phyloP scores from a whole-genome alignment of 2,797 vertebrate species.

The Tamandua tetradactyla region DNA sequence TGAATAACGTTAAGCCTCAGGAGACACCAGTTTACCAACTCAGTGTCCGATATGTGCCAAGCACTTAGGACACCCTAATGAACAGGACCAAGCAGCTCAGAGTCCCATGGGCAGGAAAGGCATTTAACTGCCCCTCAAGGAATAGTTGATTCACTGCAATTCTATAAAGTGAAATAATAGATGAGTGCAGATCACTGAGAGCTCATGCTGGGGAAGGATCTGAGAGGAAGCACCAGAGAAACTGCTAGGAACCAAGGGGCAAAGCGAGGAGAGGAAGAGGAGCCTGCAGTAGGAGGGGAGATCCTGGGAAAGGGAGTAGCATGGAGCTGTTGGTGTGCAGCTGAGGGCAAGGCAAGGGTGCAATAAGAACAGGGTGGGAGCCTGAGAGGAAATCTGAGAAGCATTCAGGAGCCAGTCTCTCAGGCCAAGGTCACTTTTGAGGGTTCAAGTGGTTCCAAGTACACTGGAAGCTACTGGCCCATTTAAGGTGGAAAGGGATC shows the following conservation, averaged over 20 bases:
- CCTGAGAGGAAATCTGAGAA: no score
- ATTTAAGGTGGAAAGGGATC: neutral
- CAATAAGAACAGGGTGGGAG: rapidly evolving
- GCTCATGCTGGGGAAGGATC: neutral
- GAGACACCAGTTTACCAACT: neutral
- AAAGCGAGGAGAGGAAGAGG: neutral
- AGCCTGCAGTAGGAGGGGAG: neutral
- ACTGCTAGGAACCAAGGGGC: neutral
- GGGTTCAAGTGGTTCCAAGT: neutral
- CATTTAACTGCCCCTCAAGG: no score
- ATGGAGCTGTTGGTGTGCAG: neutral
- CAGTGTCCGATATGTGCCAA: neutral
- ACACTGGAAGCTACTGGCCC: neutral
- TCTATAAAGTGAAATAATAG: neutral
- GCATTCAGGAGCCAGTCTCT: neutral
- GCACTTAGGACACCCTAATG: neutral
- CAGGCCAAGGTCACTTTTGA: neutral
- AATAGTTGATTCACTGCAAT: neutral
- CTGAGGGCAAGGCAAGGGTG: neutral
- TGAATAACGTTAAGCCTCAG: neutral
- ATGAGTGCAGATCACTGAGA: no score
- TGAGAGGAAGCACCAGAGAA: rapidly evolving
- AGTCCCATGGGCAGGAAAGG: neutral
- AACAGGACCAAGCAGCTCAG: neutral
- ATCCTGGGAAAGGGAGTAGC: neutral